phyloP scores from a whole-genome alignment of 1,140 invertebrate species.

The Mercenaria mercenaria region DNA sequence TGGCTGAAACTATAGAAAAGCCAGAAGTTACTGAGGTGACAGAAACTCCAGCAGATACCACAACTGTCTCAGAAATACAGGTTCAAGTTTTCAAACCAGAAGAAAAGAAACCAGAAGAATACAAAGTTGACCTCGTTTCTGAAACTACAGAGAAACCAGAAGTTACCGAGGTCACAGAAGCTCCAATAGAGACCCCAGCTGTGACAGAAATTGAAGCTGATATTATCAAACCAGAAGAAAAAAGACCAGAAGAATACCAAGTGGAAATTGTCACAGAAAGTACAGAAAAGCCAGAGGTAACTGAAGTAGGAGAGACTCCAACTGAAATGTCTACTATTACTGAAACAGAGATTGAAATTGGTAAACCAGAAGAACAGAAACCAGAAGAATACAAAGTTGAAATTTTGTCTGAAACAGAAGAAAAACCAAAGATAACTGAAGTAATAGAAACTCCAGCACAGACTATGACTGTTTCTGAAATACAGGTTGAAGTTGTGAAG shows the following conservation, averaged over 20 bases:
- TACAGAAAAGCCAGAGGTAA: conserved; percentile 55
- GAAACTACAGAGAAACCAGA: conserved; percentile 43
- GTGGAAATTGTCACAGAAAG: conserved; percentile 56
- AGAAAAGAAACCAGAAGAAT: conserved; percentile 52
- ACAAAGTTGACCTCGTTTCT: conserved; percentile 53
- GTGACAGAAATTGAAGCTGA: conserved; percentile 3
- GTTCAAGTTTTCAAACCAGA: conserved; percentile 25
- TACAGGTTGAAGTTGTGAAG: conserved; percentile 71
- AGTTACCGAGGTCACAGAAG: conserved; percentile 24
- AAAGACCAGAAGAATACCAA: conserved; percentile 44
- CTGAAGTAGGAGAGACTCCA: conserved; percentile 51
- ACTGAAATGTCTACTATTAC: conserved; percentile 47
- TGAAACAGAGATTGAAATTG: conserved; percentile 67
- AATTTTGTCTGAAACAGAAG: conserved; percentile 12
- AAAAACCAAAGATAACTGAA: conserved; percentile 38
- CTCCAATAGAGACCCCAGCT: conserved; percentile 19
- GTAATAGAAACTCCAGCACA: conserved; percentile 38
- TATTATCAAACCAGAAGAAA: conserved; percentile 43
- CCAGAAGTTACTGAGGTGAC: conserved; percentile 69
- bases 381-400: conserved; percentile 66
- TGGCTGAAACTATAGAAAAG: conserved; percentile 70
- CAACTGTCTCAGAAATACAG: conserved; percentile 59
- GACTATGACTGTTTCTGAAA: conserved; percentile 60
- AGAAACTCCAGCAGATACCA: conserved; percentile 42
- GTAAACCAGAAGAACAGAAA: conserved; percentile 63